phyloP scores from a whole-genome alignment of 2,113 vertebrate genomes.

The Cettia cetti region DNA sequence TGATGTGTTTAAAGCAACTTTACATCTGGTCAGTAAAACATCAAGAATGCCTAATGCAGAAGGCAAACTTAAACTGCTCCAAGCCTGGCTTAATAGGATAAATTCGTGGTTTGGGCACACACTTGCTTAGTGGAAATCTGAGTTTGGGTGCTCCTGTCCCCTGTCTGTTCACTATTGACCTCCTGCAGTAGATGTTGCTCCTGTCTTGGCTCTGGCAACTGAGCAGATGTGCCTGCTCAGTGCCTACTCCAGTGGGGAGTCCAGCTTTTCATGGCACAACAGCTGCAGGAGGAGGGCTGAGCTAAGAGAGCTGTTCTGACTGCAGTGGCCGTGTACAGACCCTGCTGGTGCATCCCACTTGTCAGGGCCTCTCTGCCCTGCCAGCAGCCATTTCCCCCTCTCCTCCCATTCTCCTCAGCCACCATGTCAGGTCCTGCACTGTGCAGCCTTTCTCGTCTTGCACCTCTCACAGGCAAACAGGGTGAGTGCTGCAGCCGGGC shows the following conservation, averaged over 20 bases:
- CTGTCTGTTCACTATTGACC: not conserved
- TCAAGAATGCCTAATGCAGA: not conserved
- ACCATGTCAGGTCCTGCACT: not conserved
- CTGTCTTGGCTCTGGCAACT: not conserved
- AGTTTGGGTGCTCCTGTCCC: not conserved
- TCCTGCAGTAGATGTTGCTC: not conserved
- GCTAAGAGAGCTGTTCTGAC: not conserved
- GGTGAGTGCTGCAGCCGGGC: not conserved
- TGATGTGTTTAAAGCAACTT: not conserved
- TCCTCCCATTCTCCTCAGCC: not conserved
- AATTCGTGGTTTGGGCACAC: not conserved
- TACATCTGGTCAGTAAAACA: not conserved
- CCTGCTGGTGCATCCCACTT: not conserved
- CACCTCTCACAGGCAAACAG: not conserved
- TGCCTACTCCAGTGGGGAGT: not conserved
- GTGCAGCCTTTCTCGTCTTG: not conserved
- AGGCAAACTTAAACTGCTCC: not conserved
- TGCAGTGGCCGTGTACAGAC: rapidly evolving
- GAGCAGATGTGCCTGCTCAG: not conserved
- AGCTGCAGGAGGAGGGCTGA: not conserved
- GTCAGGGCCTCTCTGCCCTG: slow-evolving; percentile 6
- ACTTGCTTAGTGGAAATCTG: rapidly evolving
- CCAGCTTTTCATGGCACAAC: not conserved
- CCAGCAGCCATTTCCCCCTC: not conserved
- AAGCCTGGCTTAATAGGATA: not conserved